Evolutionary conservation across 2,888 invertebrate genomes (phyloP), one percentile per base, ranked within the genome.

Genomic region (Volucella inanis): DNA sequence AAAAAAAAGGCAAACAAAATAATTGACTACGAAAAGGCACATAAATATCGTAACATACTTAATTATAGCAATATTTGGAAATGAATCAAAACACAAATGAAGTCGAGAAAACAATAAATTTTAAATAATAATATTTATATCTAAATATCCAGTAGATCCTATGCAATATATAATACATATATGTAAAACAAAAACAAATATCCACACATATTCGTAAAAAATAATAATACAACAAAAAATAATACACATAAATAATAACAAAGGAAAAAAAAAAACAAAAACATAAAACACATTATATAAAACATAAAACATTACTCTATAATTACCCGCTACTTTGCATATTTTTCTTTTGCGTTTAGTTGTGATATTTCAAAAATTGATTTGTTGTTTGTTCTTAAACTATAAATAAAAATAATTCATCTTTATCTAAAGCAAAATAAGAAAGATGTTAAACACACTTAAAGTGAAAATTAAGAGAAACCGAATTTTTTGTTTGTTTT

Each of bases 101-200:
- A 31, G 31, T 31, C 4, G 31, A 22, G 38, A 55, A 55, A 38
- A 11, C 4, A 8, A 11, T 38, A 12, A 18, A 57, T 47, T 62
- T 52, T 38, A 14, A 55, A 62, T 47, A 38, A 11, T 57, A 65
- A 39, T 55, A 64, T 71, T 77, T 77, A 45, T 59, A 65, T 67
- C 47, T 54, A 59, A 49, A 39, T 59, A 22, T 43, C 55, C 14
- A 62, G 65, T 52, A 79, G 22, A 64, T 47, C 47, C 39, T 47
- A 55, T 38, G 39, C 57, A 57, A 49, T 49, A 55, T 31, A 6
- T 31, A 31, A 1, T 0, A 31, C 31, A 31, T 18, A 18, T 57
- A 55, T 22, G 3, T 22, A 22, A 22, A 22, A 22, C 22, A 22
- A 22, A 22, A 22, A 22, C 22, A 14, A 43, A 68, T 70, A 55